Percentiles rank a stretch among this genome's conserved stretches.
phyloP scores from a whole-genome alignment of 2,113 vertebrate genomes.

The Scolopax mira region DNA sequence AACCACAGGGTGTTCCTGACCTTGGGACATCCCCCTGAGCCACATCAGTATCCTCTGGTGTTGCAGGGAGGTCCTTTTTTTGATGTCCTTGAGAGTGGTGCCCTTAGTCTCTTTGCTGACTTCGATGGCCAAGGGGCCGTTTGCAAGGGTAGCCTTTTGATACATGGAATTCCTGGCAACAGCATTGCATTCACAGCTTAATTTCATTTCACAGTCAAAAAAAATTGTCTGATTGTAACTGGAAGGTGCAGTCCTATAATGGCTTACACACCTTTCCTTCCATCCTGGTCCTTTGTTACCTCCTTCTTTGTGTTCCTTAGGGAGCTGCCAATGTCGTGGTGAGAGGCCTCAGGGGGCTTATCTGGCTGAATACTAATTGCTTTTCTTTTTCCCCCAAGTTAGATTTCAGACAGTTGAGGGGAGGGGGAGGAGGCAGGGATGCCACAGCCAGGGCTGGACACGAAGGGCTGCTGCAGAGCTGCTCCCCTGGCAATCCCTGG shows the following conservation, averaged over 20 bases:
- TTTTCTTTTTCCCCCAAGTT: neutral
- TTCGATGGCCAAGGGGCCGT: fast-evolving
- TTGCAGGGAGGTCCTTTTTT: neutral
- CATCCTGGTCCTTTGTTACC: neutral
- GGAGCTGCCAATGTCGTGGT: neutral
- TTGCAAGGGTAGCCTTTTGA: neutral
- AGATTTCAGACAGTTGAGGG: neutral
- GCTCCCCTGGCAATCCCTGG: neutral
- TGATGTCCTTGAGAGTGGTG: neutral
- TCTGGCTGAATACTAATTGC: neutral
- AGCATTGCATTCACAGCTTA: neutral
- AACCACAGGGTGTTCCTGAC: neutral
- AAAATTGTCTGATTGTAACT: neutral
- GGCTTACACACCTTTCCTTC: neutral
- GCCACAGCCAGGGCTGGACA: neutral
- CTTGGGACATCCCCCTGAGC: neutral
- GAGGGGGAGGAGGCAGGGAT: neutral
- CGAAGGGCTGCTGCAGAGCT: neutral
- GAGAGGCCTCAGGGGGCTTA: neutral
- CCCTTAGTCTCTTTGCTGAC: neutral
- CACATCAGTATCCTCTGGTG: neutral
- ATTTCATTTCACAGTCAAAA: neutral
- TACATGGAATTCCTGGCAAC: neutral
- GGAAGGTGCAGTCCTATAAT: neutral
- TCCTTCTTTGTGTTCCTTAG: neutral